Conservation (phyloP, 2,797 vertebrate species). For the Acanthurus leucopareius region DNA sequence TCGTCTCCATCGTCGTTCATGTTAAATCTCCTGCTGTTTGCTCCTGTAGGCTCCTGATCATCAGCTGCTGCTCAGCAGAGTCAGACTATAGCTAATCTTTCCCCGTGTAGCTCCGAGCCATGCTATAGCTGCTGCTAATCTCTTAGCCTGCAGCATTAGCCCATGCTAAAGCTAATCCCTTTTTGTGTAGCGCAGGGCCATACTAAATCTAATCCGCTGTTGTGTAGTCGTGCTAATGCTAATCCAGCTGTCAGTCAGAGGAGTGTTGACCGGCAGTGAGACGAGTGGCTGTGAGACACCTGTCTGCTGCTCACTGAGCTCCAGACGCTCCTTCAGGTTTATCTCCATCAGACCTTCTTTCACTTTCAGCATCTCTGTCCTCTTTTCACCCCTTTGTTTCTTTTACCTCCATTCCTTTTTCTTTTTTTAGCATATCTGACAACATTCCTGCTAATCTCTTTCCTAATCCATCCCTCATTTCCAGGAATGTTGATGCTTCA, state of each 20-base stretch:
- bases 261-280: constrained; percentile 9
- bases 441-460: background rate
- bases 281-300: background rate
- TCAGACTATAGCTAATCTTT: constrained; percentile 31
- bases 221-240: constrained; percentile 47
- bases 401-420: background rate
- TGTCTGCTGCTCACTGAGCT: background rate
- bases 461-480: background rate
- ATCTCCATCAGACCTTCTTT: background rate
- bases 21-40: background rate
- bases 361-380: background rate
- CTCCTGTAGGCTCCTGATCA: background rate
- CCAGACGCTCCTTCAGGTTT: background rate
- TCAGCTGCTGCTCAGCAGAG: background rate
- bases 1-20: background rate
- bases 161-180: constrained; percentile 54
- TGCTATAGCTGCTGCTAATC: constrained; percentile 59
- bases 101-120: constrained; percentile 13
- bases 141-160: constrained; percentile 54
- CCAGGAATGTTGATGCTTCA: background rate
- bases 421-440: background rate
- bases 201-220: constrained; percentile 52
- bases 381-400: background rate
- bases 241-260: constrained; percentile 53
- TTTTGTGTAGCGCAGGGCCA: constrained; percentile 19